A percentile compares a stretch with the other conserved stretches of the same genome.
These are phyloP conservation scores for Antheraea pernyi DNA, from an alignment of 1,140 invertebrate species.

Conservation along the genomic window DNA sequence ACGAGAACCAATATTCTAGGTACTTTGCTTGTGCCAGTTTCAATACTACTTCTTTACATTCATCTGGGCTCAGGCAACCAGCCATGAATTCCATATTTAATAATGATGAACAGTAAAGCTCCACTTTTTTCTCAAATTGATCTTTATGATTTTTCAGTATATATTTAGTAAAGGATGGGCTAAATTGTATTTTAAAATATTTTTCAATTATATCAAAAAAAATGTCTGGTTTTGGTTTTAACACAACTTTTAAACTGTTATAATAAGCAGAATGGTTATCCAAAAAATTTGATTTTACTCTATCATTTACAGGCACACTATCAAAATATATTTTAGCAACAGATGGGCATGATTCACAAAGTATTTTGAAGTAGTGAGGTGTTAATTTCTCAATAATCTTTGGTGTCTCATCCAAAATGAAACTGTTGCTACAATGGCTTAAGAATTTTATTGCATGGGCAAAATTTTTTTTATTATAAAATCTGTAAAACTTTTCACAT, in stretches of 20 bases:
- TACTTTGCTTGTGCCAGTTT: slow-evolving; percentile 3
- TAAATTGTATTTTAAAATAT: slow-evolving; percentile 4
- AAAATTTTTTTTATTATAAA: slow-evolving; percentile 40
- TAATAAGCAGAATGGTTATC: neutral
- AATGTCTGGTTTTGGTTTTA: neutral
- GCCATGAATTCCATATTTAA: slow-evolving; percentile 2
- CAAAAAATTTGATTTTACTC: neutral
- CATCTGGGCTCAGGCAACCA: slow-evolving; percentile 1
- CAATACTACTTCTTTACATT: slow-evolving; percentile 8
- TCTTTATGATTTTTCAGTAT: slow-evolving; percentile 8
- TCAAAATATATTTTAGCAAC: slow-evolving; percentile 8
- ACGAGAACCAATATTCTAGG: neutral
- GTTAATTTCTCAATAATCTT: slow-evolving; percentile 40
- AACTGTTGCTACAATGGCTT: slow-evolving; percentile 37
- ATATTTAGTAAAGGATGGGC: slow-evolving; percentile 7
- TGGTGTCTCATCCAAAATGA: slow-evolving; percentile 35
- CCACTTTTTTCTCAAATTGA: neutral
- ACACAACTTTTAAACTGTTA: slow-evolving; percentile 1
- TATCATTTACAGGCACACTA: neutral
- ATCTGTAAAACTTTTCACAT: slow-evolving; percentile 50
- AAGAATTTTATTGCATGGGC: slow-evolving; percentile 49
- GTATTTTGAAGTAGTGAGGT: slow-evolving; percentile 40
- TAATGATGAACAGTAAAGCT: neutral
- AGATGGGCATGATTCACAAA: slow-evolving; percentile 5
- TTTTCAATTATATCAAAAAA: slow-evolving; percentile 11